Percentiles rank a stretch among this genome's conserved stretches.
These are phyloP conservation scores for Crotalus helleri DNA, from an alignment of 2,113 vertebrate genomes.

Conservation along the genomic window DNA sequence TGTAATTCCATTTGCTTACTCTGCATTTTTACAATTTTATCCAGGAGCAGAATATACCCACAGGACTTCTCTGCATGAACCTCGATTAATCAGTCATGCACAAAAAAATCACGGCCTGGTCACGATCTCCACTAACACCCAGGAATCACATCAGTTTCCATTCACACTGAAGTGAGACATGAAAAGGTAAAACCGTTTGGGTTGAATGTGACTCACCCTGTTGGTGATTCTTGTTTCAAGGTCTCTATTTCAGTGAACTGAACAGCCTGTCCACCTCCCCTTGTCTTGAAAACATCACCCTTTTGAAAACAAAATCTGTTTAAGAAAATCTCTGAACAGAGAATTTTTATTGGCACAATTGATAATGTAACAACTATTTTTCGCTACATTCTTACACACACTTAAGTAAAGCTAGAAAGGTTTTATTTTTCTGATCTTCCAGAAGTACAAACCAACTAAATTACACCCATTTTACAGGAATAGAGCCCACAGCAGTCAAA, in stretches of 20 bases:
- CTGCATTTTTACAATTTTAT: neutral
- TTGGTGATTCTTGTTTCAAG: conserved; percentile 82
- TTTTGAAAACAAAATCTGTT: conserved; percentile 52
- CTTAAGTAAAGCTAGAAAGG: neutral
- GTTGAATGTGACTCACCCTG: conserved; percentile 43
- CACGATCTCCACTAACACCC: neutral
- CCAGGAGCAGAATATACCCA: neutral
- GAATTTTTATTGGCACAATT: neutral
- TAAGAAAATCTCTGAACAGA: neutral
- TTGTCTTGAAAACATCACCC: conserved; percentile 93
- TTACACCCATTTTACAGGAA: neutral
- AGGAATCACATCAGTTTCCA: neutral
- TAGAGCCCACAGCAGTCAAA: neutral
- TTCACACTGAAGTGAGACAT: neutral
- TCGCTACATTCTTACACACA: too few species aligned
- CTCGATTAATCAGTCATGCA: neutral
- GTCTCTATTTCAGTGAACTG: conserved; percentile 96
- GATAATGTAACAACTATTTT: neutral
- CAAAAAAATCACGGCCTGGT: neutral
- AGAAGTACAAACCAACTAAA: neutral
- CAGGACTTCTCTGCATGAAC: neutral
- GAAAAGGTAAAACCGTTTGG: neutral
- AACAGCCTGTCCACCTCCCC: conserved; percentile 90
- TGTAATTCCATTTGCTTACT: neutral
- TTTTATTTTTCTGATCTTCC: neutral